Evolutionary conservation across 2,888 invertebrate genomes (phyloP).

Genomic region (Tetropium fuscum): DNA sequence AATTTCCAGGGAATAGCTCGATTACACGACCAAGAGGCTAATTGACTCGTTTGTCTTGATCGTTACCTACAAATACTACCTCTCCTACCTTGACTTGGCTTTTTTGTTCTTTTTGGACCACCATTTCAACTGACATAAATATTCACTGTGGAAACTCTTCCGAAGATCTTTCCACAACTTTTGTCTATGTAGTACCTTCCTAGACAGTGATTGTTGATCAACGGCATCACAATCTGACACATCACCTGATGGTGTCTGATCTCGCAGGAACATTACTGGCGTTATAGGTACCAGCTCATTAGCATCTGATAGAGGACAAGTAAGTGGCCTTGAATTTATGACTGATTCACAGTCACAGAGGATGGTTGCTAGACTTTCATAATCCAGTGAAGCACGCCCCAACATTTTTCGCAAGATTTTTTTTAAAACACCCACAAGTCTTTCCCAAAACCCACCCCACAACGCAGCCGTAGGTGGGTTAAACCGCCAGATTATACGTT

Average conservation of each 20-base stretch:
- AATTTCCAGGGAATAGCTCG: no score
- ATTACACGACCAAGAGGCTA: no score
- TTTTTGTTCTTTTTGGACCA: no score
- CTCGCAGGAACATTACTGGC: conserved; percentile 4
- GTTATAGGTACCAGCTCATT: conserved; percentile 2
- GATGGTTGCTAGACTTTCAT: conserved; percentile 13
- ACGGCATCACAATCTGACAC: conserved; percentile 23
- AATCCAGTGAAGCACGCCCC: conserved; percentile 7
- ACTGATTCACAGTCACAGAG: conserved; percentile 23
- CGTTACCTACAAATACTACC: no score
- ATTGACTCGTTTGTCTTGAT: no score
- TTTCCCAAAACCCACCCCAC: conserved; percentile 23
- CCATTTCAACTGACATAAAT: no score
- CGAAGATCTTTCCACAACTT: conserved; percentile 15
- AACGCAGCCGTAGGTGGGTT: conserved; percentile 36
- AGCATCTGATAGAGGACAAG: conserved; percentile 5
- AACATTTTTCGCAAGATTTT: conserved; percentile 15
- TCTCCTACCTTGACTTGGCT: no score
- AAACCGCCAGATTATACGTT: conserved; percentile 51
- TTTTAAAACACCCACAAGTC: conserved; percentile 20
- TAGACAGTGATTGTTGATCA: conserved; percentile 5
- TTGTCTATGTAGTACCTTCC: conserved; percentile 5
- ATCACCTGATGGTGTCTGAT: neutral
- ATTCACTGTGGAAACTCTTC: conserved; percentile 19
- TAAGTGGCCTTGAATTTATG: conserved; percentile 17